phyloP scores from a whole-genome alignment of 1,140 invertebrate species.

The Stenopsyche tienmushanensis region DNA sequence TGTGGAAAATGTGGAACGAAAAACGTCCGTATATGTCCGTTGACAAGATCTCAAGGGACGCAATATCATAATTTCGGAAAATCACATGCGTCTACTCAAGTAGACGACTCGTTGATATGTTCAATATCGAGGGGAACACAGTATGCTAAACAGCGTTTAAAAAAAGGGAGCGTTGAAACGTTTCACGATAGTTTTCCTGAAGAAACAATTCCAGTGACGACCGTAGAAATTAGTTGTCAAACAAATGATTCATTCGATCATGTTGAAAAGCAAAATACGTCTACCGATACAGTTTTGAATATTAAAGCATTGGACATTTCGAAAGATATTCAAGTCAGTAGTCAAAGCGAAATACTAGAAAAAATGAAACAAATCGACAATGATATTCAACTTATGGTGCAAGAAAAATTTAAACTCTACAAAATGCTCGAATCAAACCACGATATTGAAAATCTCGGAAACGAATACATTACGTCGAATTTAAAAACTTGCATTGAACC shows the following conservation, averaged over 20 bases:
- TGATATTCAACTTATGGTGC: slow-evolving; percentile 52
- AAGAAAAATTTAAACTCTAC: slow-evolving; percentile 55
- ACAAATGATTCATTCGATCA: not conserved
- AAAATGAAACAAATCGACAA: slow-evolving; percentile 56
- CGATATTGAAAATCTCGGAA: slow-evolving; percentile 40
- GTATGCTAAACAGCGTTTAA: too few relatives aligned
- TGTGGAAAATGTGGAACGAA: too few relatives aligned
- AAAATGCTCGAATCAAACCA: slow-evolving; percentile 49
- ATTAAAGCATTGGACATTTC: not conserved
- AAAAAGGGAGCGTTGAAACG: not conserved
- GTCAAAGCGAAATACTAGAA: slow-evolving; percentile 26
- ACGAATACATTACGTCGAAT: too few relatives aligned
- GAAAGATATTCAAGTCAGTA: not conserved
- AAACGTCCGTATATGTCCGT: too few relatives aligned
- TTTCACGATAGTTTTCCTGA: not conserved
- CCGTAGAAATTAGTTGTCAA: not conserved
- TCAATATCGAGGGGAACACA: slow-evolving; percentile 36
- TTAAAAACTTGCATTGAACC: too few relatives aligned
- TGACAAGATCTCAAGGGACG: slow-evolving; percentile 28
- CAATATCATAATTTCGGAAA: slow-evolving; percentile 33
- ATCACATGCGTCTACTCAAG: slow-evolving; percentile 32
- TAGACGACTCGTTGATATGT: slow-evolving; percentile 36
- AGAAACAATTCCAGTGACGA: not conserved
- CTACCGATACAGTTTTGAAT: not conserved
- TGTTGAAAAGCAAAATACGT: slow-evolving; percentile 23